Base-by-base conservation (phyloP, 2,113 vertebrate species). In the Xenus cinereus region DNA sequence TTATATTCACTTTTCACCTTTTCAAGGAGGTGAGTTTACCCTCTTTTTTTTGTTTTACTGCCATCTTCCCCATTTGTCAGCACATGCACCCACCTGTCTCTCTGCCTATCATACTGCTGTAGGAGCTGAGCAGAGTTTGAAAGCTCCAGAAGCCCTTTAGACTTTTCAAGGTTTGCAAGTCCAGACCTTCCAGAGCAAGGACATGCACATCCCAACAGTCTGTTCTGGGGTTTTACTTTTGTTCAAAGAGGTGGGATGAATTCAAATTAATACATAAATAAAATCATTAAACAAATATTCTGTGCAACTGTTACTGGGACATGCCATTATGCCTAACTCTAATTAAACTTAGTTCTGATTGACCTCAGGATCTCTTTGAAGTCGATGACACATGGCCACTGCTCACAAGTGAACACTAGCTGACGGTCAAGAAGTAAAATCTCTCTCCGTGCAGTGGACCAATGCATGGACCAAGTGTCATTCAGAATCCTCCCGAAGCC, bases 381-480 rank as follows among this genome's bases (percentile, higher is more conserved):
- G 79, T 60, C 0, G 0, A 7, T 26, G 43, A 67, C 41, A 59
- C 16, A 14, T 4, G 23, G 51, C 18, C 80, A 43, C 33, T 81
- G 46, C 79, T 80, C 63, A 68, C 37, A 81, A 48, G 7, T 18
- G 37, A 82, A 56, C 35, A 45, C 35, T 80, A 84, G 66, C 12
- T 75, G 26, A 56, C 12, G 24, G 23, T 85, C 39, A 37, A 48
- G 74, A 56, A 41, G 17, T 53, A 60, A 92, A 76, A 76, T n/a
- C 45, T 62, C 6, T 27, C 45, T 64, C 69, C 0, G 2, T 80
- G 41, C 54, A 83, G 27, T 8, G 16, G 39, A 51, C 74, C n/a
- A 63, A 14, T 53, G 57, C 43, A 63, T 2, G 22, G 56, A 32
- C 33, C 10, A 39, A 73, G 30, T 2, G 24, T 45, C 57, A 60